A percentile compares a stretch with the other conserved stretches of the same genome.
Evolutionary conservation across 2,113 vertebrate genomes (phyloP).

Genomic region (Pagrus major): DNA sequence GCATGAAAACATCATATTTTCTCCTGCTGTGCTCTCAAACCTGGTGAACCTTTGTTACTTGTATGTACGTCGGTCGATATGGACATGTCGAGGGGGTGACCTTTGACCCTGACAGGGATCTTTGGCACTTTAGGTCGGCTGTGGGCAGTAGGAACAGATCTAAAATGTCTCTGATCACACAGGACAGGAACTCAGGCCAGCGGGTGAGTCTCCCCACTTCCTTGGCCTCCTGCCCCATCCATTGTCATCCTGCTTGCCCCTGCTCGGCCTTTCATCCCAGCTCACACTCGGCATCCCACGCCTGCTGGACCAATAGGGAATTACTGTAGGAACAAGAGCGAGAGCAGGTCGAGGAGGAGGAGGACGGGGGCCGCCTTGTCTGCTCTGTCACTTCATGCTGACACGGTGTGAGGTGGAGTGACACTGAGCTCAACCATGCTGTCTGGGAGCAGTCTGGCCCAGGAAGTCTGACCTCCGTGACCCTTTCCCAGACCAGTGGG

Average conservation of each 20-base stretch:
- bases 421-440: conserved; percentile 75
- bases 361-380: conserved; percentile 46
- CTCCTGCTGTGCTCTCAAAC: conserved; percentile 36
- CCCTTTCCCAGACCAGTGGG: conserved; percentile 58
- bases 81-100: conserved; percentile 50
- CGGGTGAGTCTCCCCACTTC: conserved; percentile 51
- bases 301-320: conserved; percentile 66
- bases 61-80: conserved; percentile 30
- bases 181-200: conserved; percentile 64
- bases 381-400: conserved; percentile 79
- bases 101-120: conserved; percentile 65
- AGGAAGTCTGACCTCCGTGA: conserved; percentile 65
- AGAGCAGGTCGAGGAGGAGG: conserved; percentile 31
- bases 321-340: conserved; percentile 51
- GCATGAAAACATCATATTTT: conserved; percentile 29
- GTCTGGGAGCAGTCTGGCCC: conserved; percentile 73
- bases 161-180: conserved; percentile 72
- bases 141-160: conserved; percentile 69
- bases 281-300: conserved; percentile 69
- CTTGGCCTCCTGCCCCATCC: conserved; percentile 68
- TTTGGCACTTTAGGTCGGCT: conserved; percentile 55
- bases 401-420: conserved; percentile 80
- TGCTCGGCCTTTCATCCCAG: conserved; percentile 63
- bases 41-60: conserved; percentile 26
- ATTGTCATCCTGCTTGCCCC: conserved; percentile 68